Conservation (phyloP, 2,797 vertebrate species). For the Erethizon dorsatum region DNA sequence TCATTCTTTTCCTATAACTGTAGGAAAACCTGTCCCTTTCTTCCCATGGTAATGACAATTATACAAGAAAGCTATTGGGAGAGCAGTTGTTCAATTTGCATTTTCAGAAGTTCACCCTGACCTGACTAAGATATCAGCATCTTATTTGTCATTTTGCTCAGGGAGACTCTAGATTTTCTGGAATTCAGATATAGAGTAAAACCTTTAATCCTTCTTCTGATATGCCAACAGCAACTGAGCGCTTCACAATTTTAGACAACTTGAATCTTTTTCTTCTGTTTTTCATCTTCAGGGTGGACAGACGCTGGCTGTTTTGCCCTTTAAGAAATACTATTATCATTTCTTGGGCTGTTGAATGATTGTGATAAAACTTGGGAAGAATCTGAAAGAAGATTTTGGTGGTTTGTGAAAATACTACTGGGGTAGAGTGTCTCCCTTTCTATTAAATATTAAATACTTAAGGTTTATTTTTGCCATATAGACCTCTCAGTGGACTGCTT, state of each 20-base stretch:
- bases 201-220: neutral
- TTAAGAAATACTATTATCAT: neutral
- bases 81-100: neutral
- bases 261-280: neutral
- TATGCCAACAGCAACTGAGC: neutral
- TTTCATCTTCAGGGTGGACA: neutral
- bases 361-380: neutral
- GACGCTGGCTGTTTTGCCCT: neutral
- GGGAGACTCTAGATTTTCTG: slow-evolving; percentile 93
- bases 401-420: neutral
- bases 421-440: neutral
- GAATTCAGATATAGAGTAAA: slow-evolving; percentile 94
- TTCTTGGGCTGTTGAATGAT: neutral
- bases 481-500: neutral
- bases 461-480: neutral
- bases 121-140: slow-evolving; percentile 90
- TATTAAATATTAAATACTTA: slow-evolving; percentile 27
- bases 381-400: neutral
- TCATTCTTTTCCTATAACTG: neutral
- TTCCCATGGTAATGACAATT: neutral
- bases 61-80: neutral
- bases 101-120: neutral
- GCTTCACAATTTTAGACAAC: neutral
- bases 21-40: neutral
- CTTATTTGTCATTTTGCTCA: slow-evolving; percentile 92